Conservation (phyloP, 2,888 invertebrate genomes). For the Cryptocheilus praepositus region DNA sequence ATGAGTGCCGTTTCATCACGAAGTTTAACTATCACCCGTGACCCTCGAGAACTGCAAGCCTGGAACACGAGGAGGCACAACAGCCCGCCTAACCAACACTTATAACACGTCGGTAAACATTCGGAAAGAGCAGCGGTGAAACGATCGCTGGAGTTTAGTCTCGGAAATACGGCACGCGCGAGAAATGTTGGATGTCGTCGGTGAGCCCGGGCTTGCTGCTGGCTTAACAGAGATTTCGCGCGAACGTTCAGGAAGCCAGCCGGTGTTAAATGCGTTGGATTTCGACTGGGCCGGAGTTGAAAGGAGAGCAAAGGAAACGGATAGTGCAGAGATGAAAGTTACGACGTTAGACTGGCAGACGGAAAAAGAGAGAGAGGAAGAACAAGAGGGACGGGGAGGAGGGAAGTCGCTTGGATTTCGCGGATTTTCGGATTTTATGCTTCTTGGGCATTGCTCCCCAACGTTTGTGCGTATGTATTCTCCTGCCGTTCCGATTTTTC, state of each 20-base stretch:
- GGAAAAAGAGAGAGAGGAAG: constrained; percentile 17
- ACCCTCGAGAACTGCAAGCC: no score
- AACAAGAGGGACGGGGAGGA: no score
- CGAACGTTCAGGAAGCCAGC: constrained; percentile 51
- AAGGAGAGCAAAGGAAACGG: constrained; percentile 30
- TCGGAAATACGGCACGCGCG: constrained; percentile 1
- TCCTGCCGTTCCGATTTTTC: constrained; percentile 21
- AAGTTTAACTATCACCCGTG: no score
- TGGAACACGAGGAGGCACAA: no score
- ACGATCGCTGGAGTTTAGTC: neutral
- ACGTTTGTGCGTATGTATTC: constrained; percentile 24
- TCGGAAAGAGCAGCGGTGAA: neutral
- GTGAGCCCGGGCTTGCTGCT: constrained; percentile 30
- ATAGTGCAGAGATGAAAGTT: constrained; percentile 12
- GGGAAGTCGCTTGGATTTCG: constrained; percentile 60
- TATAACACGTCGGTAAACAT: neutral
- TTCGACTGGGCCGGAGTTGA: constrained; percentile 19
- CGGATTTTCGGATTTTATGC: constrained; percentile 66
- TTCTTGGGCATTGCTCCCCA: constrained; percentile 49
- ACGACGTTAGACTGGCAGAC: constrained; percentile 5
- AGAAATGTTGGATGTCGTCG: constrained; percentile 14
- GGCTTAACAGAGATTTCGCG: constrained; percentile 56
- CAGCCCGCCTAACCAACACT: no score
- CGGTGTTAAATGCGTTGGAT: constrained; percentile 50
- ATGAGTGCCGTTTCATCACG: no score